Conservation (phyloP, 2,888 invertebrate species). For the Synanthedon andrenaeformis region DNA sequence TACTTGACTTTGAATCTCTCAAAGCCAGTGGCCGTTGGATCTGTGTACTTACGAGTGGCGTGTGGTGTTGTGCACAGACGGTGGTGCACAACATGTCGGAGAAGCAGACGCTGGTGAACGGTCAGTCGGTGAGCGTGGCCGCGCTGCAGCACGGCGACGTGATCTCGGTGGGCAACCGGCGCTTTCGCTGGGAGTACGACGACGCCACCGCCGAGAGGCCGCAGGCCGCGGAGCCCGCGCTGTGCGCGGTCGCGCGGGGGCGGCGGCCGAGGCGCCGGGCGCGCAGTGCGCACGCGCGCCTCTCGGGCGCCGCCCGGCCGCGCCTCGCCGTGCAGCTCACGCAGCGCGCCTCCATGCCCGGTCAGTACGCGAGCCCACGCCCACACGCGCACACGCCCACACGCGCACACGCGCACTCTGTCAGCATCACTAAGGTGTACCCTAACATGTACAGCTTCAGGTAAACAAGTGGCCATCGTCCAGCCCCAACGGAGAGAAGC, state of each 20-base stretch:
- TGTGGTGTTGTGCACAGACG: no score
- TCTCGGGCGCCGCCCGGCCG: not conserved
- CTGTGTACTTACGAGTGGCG: no score
- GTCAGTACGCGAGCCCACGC: no score
- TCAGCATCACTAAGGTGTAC: no score
- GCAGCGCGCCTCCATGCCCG: constrained; percentile 18
- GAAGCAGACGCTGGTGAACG: constrained; percentile 52
- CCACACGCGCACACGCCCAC: no score
- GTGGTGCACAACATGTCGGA: constrained; percentile 51
- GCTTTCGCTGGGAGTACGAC: constrained; percentile 56
- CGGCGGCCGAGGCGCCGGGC: constrained; percentile 9
- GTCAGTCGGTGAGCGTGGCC: constrained; percentile 39
- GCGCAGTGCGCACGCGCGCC: constrained; percentile 10
- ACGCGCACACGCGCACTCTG: no score
- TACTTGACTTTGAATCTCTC: no score
- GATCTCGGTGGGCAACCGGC: constrained; percentile 40
- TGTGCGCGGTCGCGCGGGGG: constrained; percentile 4
- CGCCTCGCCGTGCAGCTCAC: constrained; percentile 17
- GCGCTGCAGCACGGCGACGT: constrained; percentile 53
- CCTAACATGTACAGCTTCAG: no score
- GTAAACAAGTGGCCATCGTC: constrained; percentile 59
- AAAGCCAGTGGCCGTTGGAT: no score
- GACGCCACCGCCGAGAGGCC: constrained; percentile 11
- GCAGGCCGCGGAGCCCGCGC: constrained; percentile 16
- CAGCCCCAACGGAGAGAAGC: constrained; percentile 53